Conservation (phyloP, 2,888 invertebrate genomes). For the Drosophila meridionalis region DNA sequence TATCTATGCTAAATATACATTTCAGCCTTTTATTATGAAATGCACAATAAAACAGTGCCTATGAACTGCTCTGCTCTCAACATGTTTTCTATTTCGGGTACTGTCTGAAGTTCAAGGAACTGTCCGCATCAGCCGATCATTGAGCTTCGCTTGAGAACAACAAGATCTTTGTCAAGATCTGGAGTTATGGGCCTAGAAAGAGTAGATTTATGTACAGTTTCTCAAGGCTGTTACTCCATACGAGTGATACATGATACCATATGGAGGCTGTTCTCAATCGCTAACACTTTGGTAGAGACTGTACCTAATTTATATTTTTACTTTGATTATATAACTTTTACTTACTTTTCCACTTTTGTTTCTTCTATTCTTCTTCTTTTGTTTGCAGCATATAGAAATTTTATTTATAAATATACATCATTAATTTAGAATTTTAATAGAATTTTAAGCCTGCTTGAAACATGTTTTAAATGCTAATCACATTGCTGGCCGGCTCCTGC, state of each 20-base stretch:
- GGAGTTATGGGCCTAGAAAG: background rate
- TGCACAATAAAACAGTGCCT: constrained; percentile 4
- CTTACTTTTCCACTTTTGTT: background rate
- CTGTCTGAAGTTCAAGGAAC: constrained; percentile 71
- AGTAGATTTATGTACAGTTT: background rate
- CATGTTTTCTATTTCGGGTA: constrained; percentile 39
- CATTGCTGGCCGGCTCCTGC: constrained; percentile 19
- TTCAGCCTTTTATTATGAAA: constrained; percentile 13
- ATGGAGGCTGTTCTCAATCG: background rate
- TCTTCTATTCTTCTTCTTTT: background rate
- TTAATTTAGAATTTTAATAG: background rate
- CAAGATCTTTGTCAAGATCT: background rate
- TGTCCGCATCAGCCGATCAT: constrained; percentile 16
- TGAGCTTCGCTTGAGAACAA: constrained; percentile 6
- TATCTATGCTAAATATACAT: constrained; percentile 19
- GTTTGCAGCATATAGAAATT: background rate
- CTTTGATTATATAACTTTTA: background rate
- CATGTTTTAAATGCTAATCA: constrained; percentile 24
- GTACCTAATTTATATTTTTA: background rate
- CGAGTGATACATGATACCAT: background rate
- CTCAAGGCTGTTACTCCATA: background rate
- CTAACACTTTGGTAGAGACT: background rate
- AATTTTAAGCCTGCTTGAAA: constrained; percentile 8
- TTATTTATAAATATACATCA: background rate
- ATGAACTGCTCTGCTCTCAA: constrained; percentile 4